Conservation (phyloP, 2,113 vertebrate genomes). For the Plectropomus leopardus region DNA sequence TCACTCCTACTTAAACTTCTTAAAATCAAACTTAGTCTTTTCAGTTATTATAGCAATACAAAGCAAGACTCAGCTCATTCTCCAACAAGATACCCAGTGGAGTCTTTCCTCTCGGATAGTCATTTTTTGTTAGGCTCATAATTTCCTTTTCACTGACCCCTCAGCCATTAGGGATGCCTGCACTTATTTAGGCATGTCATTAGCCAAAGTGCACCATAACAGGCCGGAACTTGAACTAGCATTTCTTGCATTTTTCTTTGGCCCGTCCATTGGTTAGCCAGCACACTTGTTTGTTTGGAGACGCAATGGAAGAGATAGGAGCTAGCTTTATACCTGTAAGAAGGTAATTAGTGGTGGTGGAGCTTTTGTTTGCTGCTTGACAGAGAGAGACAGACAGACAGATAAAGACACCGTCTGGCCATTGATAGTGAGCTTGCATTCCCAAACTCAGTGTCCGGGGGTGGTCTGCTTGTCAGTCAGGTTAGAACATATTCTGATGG, state of each 20-base stretch:
- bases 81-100: too few relatives aligned
- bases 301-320: slow-evolving; percentile 36
- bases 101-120: not conserved
- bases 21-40: not conserved
- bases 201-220: not conserved
- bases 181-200: slow-evolving; percentile 31
- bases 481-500: slow-evolving; percentile 47
- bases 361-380: not conserved
- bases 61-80: not conserved
- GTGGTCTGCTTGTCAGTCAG: slow-evolving; percentile 42
- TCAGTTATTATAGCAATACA: not conserved
- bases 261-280: slow-evolving; percentile 11
- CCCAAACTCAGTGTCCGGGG: slow-evolving; percentile 33
- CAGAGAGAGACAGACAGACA: slow-evolving; percentile 4
- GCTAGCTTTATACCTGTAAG: not conserved
- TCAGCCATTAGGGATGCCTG: too few relatives aligned
- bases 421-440: slow-evolving; percentile 52
- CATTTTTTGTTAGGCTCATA: not conserved
- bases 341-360: slow-evolving; percentile 27
- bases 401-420: not conserved
- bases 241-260: not conserved
- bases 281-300: slow-evolving; percentile 41
- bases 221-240: slow-evolving; percentile 28
- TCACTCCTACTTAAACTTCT: not conserved
- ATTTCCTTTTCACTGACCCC: not conserved